These are phyloP conservation scores for Okamejei kenojei DNA, from an alignment of 2,797 vertebrate genomes.

Conservation along the genomic window DNA sequence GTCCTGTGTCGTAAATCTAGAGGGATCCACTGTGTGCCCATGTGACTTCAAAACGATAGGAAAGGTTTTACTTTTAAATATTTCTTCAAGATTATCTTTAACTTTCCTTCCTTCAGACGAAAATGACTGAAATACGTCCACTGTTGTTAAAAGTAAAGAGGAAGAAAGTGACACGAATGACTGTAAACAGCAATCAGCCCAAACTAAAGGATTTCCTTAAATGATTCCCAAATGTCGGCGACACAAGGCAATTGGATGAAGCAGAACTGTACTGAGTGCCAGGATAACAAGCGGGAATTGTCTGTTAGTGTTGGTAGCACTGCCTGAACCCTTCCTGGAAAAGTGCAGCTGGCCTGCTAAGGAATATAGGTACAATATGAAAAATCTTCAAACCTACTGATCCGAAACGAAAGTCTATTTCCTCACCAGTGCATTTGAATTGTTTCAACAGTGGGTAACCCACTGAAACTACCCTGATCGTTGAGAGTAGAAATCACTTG, in stretches of 20 bases:
- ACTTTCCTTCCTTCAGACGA: conserved; percentile 61
- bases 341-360: background rate
- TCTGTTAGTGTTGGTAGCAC: background rate
- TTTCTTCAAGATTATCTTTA: conserved; percentile 48
- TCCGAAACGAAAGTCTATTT: background rate
- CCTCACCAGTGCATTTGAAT: background rate
- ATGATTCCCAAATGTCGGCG: conserved; percentile 36
- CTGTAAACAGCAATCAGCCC: conserved; percentile 53
- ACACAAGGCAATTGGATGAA: background rate
- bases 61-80: conserved; percentile 45
- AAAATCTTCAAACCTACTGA: background rate
- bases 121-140: conserved; percentile 67
- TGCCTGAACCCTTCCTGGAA: background rate
- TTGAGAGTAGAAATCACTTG: background rate
- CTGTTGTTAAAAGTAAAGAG: conserved; percentile 66
- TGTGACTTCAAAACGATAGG: background rate
- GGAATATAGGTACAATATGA: background rate
- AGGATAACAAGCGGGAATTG: background rate
- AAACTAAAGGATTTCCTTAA: conserved; percentile 74
- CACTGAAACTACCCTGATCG: background rate
- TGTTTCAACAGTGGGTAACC: background rate
- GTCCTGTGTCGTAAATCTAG: too few relatives aligned
- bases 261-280: background rate
- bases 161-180: conserved; percentile 65
- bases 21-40: too few relatives aligned